Evolutionary conservation across 1,140 invertebrate species (phyloP).

Genomic region (Onthophagus taurus): DNA sequence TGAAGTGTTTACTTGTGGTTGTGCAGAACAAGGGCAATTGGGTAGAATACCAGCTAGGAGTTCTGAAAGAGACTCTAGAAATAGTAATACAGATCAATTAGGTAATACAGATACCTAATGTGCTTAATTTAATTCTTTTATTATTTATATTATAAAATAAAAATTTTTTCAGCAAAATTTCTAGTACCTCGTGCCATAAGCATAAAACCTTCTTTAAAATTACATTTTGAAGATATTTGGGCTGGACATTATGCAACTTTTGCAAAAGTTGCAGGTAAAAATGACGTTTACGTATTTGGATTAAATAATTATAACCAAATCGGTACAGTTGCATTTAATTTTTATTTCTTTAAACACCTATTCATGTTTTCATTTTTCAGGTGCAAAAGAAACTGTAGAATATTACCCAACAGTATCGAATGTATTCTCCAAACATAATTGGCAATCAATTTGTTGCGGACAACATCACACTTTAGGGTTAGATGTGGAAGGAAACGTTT

Average conservation of each 20-base stretch:
- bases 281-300: constrained; percentile 76
- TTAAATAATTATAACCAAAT: constrained; percentile 91
- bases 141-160: neutral
- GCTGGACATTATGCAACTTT: constrained; percentile 79
- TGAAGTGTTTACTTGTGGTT: constrained; percentile 77
- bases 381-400: constrained; percentile 41
- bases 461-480: constrained; percentile 81
- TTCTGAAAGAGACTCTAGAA: constrained; percentile 60
- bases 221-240: constrained; percentile 69
- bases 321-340: constrained; percentile 42
- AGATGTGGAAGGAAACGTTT: constrained; percentile 56
- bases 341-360: neutral
- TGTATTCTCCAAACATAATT: constrained; percentile 43
- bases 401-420: constrained; percentile 44
- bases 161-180: constrained; percentile 42
- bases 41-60: constrained; percentile 65
- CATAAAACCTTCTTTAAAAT: constrained; percentile 45
- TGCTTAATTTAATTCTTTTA: neutral
- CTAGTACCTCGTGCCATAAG: constrained; percentile 48
- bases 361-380: constrained; percentile 37
- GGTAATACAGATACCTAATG: constrained; percentile 11
- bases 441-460: constrained; percentile 54
- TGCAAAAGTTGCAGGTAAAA: constrained; percentile 53
- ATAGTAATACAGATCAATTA: constrained; percentile 45
- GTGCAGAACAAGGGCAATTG: constrained; percentile 86